Percentiles rank a stretch among this genome's conserved stretches.
Evolutionary conservation across 2,888 invertebrate genomes (phyloP).

Genomic region (Apoda limacodes): DNA sequence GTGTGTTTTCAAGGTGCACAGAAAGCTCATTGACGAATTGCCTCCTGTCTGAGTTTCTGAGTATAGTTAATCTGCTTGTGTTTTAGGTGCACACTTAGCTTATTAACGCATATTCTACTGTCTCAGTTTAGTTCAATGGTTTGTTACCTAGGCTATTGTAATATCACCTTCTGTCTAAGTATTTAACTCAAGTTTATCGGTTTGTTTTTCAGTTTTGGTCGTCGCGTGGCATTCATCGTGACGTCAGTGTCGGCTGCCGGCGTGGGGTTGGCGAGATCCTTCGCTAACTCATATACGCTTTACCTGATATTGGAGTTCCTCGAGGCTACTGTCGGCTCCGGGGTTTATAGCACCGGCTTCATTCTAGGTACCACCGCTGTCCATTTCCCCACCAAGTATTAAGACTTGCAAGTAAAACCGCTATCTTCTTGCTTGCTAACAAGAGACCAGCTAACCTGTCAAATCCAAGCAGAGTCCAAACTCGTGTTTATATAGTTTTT

Average conservation of each 20-base stretch:
- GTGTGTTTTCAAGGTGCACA: too few species aligned
- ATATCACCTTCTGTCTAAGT: too few species aligned
- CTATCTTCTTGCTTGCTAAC: neutral
- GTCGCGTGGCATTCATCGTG: slow-evolving; percentile 26
- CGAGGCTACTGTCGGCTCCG: slow-evolving; percentile 44
- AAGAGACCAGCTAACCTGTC: neutral
- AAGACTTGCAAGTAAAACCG: neutral
- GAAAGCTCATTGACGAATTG: too few species aligned
- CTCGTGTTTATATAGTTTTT: neutral
- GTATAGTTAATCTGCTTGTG: too few species aligned
- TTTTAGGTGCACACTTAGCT: too few species aligned
- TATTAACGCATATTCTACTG: too few species aligned
- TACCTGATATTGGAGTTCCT: slow-evolving; percentile 45
- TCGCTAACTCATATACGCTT: slow-evolving; percentile 29
- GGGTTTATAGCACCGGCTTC: slow-evolving; percentile 50
- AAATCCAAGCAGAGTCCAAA: neutral
- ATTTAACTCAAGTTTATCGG: too few species aligned
- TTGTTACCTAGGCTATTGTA: too few species aligned
- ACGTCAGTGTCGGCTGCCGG: slow-evolving; percentile 30
- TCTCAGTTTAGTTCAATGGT: too few species aligned
- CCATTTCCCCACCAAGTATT: too few species aligned
- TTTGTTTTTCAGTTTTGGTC: slow-evolving; percentile 28
- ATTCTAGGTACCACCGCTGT: slow-evolving; percentile 56
- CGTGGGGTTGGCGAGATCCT: slow-evolving; percentile 24
- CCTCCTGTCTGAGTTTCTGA: too few species aligned